These are phyloP conservation scores for Orthosia gracilis DNA, from an alignment of 2,888 invertebrate species.

Conservation along the genomic window DNA sequence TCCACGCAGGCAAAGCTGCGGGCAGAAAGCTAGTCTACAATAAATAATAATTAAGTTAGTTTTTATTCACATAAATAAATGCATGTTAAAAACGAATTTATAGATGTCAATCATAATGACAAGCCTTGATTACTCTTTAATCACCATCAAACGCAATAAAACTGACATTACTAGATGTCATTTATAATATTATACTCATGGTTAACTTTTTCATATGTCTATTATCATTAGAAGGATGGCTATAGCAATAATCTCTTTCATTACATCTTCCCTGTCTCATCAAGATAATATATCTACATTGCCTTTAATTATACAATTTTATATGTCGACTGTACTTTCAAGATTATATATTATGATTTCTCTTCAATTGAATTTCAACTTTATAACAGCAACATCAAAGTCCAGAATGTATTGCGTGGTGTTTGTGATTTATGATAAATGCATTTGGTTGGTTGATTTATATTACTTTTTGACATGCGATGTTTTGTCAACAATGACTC, in stretches of 20 bases:
- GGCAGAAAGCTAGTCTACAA: too few relatives aligned
- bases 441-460: constrained; percentile 24
- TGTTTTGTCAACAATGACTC: constrained; percentile 73
- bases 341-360: constrained; percentile 37
- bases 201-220: constrained; percentile 63
- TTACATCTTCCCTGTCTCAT: constrained; percentile 73
- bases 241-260: constrained; percentile 74
- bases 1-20: too few relatives aligned
- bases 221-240: constrained; percentile 73
- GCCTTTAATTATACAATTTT: constrained; percentile 81
- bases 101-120: constrained; percentile 3
- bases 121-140: constrained; percentile 43
- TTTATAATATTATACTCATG: constrained; percentile 48
- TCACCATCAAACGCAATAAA: constrained; percentile 51
- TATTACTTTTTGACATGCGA: constrained; percentile 81
- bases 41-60: too few relatives aligned
- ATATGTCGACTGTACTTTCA: constrained; percentile 60
- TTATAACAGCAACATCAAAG: rapidly evolving
- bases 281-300: constrained; percentile 80
- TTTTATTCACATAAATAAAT: neutral
- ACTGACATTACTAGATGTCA: constrained; percentile 50
- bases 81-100: constrained; percentile 14
- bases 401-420: neutral
- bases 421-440: constrained; percentile 32
- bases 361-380: constrained; percentile 25